A percentile compares a stretch with the other conserved stretches of the same genome.
Evolutionary conservation across 2,113 vertebrate genomes (phyloP).

Genomic region (Pipa parva): DNA sequence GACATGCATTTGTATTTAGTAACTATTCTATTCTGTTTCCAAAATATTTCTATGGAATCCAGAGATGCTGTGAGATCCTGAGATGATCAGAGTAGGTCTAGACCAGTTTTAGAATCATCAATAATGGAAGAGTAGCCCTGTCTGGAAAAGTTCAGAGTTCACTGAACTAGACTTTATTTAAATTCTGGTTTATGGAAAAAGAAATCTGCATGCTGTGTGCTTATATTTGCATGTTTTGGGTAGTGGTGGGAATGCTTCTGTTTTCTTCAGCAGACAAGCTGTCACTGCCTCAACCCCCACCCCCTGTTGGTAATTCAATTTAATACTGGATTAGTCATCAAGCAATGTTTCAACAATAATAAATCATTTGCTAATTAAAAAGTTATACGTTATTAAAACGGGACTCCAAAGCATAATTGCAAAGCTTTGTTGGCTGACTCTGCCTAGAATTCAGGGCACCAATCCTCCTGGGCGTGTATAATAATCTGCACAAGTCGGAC

Average conservation of each 20-base stretch:
- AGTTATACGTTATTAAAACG: constrained; percentile 30
- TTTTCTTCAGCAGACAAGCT: constrained; percentile 10
- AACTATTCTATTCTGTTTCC: too few species aligned
- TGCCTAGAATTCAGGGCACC: neutral
- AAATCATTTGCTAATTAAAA: constrained; percentile 30
- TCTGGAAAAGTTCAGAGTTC: neutral
- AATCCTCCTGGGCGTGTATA: neutral
- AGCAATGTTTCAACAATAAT: constrained; percentile 9
- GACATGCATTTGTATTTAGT: too few species aligned
- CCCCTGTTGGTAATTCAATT: constrained; percentile 26
- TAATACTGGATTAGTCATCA: constrained; percentile 23
- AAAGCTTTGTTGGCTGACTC: neutral
- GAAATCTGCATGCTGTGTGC: neutral
- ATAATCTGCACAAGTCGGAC: neutral
- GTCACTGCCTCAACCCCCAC: constrained; percentile 7
- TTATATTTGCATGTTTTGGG: neutral
- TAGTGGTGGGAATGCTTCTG: neutral
- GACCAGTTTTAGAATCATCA: neutral
- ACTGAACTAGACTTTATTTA: neutral
- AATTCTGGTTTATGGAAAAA: neutral
- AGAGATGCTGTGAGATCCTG: neutral
- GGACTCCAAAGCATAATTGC: constrained; percentile 16
- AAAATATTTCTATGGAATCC: too few species aligned
- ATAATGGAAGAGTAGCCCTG: neutral
- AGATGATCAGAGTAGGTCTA: neutral